Evolutionary conservation across 2,113 vertebrate species (phyloP), one percentile per base, ranked within the genome.

Genomic region (Ceyx margarethae): DNA sequence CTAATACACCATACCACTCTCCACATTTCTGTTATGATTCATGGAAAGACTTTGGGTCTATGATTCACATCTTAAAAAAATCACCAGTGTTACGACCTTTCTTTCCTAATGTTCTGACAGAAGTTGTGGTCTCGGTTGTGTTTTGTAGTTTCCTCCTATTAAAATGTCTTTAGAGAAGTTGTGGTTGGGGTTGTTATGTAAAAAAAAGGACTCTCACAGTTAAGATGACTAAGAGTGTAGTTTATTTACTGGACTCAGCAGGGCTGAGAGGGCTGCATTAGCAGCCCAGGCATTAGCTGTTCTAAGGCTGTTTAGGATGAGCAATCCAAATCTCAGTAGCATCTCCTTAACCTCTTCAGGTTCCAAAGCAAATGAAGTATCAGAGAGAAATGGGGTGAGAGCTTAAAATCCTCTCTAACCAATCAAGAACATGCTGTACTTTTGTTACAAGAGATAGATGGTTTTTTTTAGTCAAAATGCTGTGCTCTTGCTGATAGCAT

Each of bases 151-250:
- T 93, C 45, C 42, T 81, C 73, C 81, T 68, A 40, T 84, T 90
- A 90, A 85, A 83, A 60, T 48, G 42, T 61, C 66, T 94, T 87
- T 60, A 81, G 79, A 90, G 89, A 91, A 94, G 87, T 66, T 93
- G 82, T 76, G 82, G 81, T 73, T 86, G 87, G 54, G n/a, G 65
- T 65, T 85, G 69, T 81, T 83, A 69, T 57, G 89, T 85, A 85
- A 72, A 95, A 72, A 72, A 78, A 79, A 61, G 66, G 82, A 69
- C 74, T 91, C 71, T 93, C 78, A 35, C 53, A 85, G 26, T 58
- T 85, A 58, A 56, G 82, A 69, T 85, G 87, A 92, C 10, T 81
- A 81, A 62, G 29, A 87, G 48, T 50, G 62, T 28, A 66, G n/a
- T 16, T 65, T 62, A 42, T 71, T 89, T 83, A 72, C 73, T 71